phyloP scores from a whole-genome alignment of 2,113 vertebrate genomes.

The Macroglossus sobrinus region DNA sequence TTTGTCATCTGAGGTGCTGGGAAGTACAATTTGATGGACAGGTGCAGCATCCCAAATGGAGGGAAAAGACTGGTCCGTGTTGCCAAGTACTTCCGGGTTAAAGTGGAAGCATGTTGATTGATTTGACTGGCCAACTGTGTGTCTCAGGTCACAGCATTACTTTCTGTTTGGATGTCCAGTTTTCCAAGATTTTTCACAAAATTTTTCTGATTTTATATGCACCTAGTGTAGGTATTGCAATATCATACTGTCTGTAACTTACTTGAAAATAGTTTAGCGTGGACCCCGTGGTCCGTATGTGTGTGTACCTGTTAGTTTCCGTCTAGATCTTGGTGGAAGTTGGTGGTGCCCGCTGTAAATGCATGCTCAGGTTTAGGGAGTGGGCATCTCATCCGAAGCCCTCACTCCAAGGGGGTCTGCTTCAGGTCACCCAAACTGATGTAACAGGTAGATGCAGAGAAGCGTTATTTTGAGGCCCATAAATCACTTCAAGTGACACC shows the following conservation, averaged over 20 bases:
- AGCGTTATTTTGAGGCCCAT: too few species aligned
- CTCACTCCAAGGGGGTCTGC: background rate
- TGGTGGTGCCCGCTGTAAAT: background rate
- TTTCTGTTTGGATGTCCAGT: background rate
- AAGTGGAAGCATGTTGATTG: background rate
- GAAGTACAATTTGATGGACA: background rate
- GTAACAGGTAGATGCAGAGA: too few species aligned
- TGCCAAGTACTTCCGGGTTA: background rate
- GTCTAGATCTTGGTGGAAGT: background rate
- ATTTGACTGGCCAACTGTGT: background rate
- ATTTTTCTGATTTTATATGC: background rate
- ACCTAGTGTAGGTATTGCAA: background rate
- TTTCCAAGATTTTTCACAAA: background rate
- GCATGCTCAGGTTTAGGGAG: fast-evolving
- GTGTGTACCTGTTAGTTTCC: background rate
- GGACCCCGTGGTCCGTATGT: background rate
- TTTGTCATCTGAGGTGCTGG: background rate
- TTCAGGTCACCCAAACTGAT: background rate
- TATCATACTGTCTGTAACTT: background rate
- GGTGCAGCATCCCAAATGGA: background rate
- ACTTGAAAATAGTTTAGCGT: background rate
- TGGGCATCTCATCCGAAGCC: background rate
- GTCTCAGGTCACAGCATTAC: background rate
- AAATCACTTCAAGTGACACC: too few species aligned
- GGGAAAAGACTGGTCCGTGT: background rate